Evolutionary conservation across 2,113 vertebrate genomes (phyloP).

Genomic region (Parotia lawesii): DNA sequence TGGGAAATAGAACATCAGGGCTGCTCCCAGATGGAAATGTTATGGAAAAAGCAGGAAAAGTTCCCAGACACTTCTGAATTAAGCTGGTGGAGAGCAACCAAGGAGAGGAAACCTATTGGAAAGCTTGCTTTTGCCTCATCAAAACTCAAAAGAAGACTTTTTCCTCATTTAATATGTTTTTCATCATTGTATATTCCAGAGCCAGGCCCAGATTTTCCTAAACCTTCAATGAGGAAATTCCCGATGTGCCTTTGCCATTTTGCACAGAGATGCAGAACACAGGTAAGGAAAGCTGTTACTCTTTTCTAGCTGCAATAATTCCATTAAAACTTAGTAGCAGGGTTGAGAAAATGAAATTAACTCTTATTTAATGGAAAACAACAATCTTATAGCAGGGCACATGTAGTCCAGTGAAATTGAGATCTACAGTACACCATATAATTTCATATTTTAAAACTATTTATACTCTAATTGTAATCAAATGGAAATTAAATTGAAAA

Average conservation of each 20-base stretch:
- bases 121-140: not conserved
- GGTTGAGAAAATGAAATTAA: not conserved
- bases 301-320: not conserved
- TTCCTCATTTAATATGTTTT: not conserved
- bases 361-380: not conserved
- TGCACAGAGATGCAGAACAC: not conserved
- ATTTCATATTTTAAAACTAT: not conserved
- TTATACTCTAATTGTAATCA: not conserved
- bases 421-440: not conserved
- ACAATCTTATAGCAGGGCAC: not conserved
- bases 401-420: not conserved
- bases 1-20: rapidly evolving
- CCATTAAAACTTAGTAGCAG: not conserved
- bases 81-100: not conserved
- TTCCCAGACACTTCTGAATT: not conserved
- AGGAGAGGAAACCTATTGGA: not conserved
- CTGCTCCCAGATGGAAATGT: not conserved
- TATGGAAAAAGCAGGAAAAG: rapidly evolving
- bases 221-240: no score
- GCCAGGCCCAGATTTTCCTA: not conserved
- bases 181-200: not conserved
- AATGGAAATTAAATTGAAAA: not conserved
- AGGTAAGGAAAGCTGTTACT: not conserved
- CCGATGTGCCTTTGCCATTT: not conserved
- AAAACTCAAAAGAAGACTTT: not conserved